Evolutionary conservation across 2,797 vertebrate species (phyloP).

Genomic region (Malacoraja senta): DNA sequence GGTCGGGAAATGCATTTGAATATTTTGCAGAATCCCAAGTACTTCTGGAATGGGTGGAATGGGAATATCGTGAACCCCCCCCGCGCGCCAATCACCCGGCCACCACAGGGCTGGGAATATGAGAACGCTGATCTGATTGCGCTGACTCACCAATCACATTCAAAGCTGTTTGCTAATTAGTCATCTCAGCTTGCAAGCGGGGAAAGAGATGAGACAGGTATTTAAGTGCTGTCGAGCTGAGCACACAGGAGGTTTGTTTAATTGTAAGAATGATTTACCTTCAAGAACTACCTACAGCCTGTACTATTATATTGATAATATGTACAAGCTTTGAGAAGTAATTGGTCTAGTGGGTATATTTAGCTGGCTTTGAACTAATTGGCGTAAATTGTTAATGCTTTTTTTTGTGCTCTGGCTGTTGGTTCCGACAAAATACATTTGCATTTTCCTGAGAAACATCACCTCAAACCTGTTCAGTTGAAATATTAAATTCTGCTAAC

Average conservation of each 20-base stretch:
- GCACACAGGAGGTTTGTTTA: slow-evolving; percentile 32
- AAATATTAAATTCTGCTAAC: slow-evolving; percentile 3
- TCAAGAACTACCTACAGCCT: slow-evolving; percentile 34
- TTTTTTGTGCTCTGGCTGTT: slow-evolving; percentile 22
- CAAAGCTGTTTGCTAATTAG: background rate
- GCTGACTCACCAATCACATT: background rate
- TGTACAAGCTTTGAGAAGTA: slow-evolving; percentile 33
- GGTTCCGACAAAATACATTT: background rate
- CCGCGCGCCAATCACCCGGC: background rate
- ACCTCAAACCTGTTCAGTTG: background rate
- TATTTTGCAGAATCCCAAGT: background rate
- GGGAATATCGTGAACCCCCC: background rate
- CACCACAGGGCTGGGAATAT: background rate
- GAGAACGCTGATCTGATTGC: background rate
- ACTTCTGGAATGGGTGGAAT: background rate
- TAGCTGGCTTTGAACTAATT: slow-evolving; percentile 31
- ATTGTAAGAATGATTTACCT: slow-evolving; percentile 34
- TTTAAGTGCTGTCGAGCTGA: slow-evolving; percentile 29
- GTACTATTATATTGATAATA: slow-evolving; percentile 33
- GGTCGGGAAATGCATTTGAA: too few relatives aligned
- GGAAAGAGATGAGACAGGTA: slow-evolving; percentile 30
- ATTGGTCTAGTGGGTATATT: slow-evolving; percentile 35
- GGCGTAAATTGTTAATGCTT: slow-evolving; percentile 28
- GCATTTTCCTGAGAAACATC: slow-evolving; percentile 10
- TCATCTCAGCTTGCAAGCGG: background rate